A percentile compares a stretch with the other conserved stretches of the same genome.
phyloP scores from a whole-genome alignment of 2,888 invertebrate genomes.

The Diploptera punctata region DNA sequence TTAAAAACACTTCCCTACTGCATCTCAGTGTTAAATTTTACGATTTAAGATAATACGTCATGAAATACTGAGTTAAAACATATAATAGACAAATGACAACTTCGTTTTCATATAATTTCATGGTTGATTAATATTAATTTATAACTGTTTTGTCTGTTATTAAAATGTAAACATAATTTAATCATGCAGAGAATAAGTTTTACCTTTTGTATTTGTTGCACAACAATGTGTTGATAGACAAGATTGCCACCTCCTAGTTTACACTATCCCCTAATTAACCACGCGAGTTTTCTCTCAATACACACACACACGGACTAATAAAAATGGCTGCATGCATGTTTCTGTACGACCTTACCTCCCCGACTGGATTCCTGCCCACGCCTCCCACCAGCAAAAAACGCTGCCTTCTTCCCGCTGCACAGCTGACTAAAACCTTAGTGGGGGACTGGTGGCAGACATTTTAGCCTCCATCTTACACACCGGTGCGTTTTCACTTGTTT shows the following conservation, averaged over 20 bases:
- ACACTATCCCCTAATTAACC: constrained; percentile 37
- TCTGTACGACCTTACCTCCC: constrained; percentile 40
- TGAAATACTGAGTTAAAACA: too few species aligned
- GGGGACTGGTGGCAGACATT: constrained; percentile 23
- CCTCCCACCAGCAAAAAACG: constrained; percentile 39
- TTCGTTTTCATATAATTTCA: too few species aligned
- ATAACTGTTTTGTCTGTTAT: too few species aligned
- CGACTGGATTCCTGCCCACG: constrained; percentile 38
- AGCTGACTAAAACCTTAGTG: constrained; percentile 36
- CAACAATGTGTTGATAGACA: constrained; percentile 22
- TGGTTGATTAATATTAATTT: too few species aligned
- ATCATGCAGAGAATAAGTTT: too few species aligned
- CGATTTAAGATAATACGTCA: too few species aligned
- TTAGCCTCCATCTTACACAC: neutral
- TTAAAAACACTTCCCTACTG: too few species aligned
- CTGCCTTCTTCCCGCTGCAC: constrained; percentile 28
- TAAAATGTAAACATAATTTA: too few species aligned
- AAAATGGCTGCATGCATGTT: constrained; percentile 43
- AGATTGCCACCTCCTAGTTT: constrained; percentile 28
- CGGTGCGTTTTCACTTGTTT: neutral
- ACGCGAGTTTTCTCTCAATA: constrained; percentile 32
- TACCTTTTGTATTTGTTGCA: constrained; percentile 34
- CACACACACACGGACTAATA: constrained; percentile 39
- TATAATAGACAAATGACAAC: too few species aligned
- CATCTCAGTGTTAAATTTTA: too few species aligned